Percentiles rank a stretch among this genome's conserved stretches.
phyloP scores from a whole-genome alignment of 2,888 invertebrate genomes.

The Congeria kusceri region DNA sequence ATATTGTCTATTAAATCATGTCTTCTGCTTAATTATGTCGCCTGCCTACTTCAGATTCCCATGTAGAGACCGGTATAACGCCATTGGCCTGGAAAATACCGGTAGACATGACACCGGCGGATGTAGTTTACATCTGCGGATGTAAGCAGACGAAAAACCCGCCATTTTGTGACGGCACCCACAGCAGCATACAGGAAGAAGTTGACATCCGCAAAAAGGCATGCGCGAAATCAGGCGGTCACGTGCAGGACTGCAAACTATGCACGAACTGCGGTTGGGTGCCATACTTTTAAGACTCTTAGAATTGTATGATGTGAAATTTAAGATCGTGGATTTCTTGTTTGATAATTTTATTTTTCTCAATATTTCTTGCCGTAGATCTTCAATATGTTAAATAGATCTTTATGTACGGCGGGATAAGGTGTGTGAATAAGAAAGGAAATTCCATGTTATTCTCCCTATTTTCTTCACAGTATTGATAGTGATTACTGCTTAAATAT shows the following conservation, averaged over 20 bases:
- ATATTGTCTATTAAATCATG: neutral
- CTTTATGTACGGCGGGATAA: too few species aligned
- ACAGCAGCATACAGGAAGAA: neutral
- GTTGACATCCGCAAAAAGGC: neutral
- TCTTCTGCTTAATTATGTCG: neutral
- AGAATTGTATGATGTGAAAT: too few species aligned
- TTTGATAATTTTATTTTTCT: too few species aligned
- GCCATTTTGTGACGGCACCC: slow-evolving; percentile 14
- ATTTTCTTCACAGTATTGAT: too few species aligned
- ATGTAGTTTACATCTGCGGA: neutral
- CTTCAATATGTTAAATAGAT: too few species aligned
- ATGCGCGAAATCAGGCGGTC: neutral
- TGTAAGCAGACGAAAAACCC: slow-evolving; percentile 9
- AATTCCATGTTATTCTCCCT: too few species aligned
- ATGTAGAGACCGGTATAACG: slow-evolving; percentile 7
- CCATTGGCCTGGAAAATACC: neutral
- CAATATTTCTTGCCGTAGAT: too few species aligned
- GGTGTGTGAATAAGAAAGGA: too few species aligned
- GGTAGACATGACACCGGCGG: neutral
- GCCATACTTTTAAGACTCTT: neutral
- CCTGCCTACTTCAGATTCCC: neutral
- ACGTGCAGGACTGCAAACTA: neutral
- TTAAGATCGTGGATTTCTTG: too few species aligned
- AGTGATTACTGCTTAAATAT: too few species aligned
- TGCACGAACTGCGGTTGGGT: slow-evolving; percentile 2